phyloP scores from a whole-genome alignment of 2,113 vertebrate genomes.

The Xiphophorus hellerii region DNA sequence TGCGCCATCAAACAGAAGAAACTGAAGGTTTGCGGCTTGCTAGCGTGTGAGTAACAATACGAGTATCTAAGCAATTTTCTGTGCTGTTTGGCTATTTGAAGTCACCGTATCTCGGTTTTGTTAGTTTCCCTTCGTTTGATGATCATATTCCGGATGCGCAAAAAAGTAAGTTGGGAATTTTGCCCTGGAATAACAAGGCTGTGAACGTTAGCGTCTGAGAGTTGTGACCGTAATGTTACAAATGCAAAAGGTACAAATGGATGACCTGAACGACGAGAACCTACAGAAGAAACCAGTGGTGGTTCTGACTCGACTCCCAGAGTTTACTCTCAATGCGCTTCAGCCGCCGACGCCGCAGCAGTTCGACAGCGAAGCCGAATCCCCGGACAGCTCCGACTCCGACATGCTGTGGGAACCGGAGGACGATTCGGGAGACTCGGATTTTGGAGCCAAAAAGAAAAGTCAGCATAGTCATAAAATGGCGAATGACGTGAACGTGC shows the following conservation, averaged over 20 bases:
- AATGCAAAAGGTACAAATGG: too few relatives aligned
- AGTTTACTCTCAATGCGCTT: constrained; percentile 42
- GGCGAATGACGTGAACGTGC: not conserved
- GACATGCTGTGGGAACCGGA: constrained; percentile 52
- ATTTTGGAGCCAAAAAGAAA: constrained; percentile 24
- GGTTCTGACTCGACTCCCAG: constrained; percentile 61
- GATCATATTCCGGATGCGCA: not conserved
- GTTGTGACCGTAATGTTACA: not conserved
- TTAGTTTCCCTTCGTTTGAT: not conserved
- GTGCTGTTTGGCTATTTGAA: not conserved
- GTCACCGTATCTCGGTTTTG: not conserved
- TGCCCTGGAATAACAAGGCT: not conserved
- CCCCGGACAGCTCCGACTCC: constrained; percentile 44
- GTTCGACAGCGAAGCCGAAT: constrained; percentile 58
- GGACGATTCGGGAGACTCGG: constrained; percentile 50
- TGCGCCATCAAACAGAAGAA: not conserved
- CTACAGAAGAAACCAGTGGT: constrained; percentile 52
- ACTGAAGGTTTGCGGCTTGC: not conserved
- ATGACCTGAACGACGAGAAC: not conserved
- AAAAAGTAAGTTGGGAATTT: not conserved
- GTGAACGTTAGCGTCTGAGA: not conserved
- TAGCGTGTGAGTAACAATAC: not conserved
- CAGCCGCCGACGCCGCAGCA: constrained; percentile 50
- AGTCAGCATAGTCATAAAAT: not conserved
- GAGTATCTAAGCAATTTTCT: not conserved